These are phyloP conservation scores for Rhegmatorhina hoffmannsi DNA, from an alignment of 2,113 vertebrate species.

Conservation along the genomic window DNA sequence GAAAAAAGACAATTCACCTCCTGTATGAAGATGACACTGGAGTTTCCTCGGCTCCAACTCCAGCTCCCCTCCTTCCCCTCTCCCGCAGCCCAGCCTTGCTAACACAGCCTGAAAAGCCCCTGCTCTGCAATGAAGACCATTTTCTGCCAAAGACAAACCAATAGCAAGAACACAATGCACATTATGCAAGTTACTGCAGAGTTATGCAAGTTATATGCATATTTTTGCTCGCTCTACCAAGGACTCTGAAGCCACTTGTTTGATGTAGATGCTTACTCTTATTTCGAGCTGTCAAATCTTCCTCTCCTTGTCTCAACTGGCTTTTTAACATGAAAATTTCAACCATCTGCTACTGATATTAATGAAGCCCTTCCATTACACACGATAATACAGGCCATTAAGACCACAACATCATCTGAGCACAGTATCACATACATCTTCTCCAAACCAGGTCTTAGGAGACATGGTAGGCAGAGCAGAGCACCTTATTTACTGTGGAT, in stretches of 20 bases:
- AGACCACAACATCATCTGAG: neutral
- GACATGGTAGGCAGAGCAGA: accelerated
- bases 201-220: slow-evolving; percentile 69
- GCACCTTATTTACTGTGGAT: neutral
- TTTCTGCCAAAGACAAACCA: slow-evolving; percentile 37
- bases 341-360: neutral
- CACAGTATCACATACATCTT: accelerated
- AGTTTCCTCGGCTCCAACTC: neutral
- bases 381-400: accelerated
- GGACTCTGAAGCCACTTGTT: slow-evolving; percentile 50
- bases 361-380: neutral
- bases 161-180: slow-evolving; percentile 30
- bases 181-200: slow-evolving; percentile 71
- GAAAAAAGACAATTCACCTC: neutral
- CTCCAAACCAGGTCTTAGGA: neutral
- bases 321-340: neutral
- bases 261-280: slow-evolving; percentile 26
- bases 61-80: neutral
- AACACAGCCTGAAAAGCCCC: neutral
- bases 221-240: neutral
- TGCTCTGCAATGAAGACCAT: neutral
- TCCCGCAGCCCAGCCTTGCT: neutral
- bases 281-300: neutral
- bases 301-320: neutral
- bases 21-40: neutral